phyloP scores from a whole-genome alignment of 2,888 invertebrate species.

The Drosophila emarginata region DNA sequence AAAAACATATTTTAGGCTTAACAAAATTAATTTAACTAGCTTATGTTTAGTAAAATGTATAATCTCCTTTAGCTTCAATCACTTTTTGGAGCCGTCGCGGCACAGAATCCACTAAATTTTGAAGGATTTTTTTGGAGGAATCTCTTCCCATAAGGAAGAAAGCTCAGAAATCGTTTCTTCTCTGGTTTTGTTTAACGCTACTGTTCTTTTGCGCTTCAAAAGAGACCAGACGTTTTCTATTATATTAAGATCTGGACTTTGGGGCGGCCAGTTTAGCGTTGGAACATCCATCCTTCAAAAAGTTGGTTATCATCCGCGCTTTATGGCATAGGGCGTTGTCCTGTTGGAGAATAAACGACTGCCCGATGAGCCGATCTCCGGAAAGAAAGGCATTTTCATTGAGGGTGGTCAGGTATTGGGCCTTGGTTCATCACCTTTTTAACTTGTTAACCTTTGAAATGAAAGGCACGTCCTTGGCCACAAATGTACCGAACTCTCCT shows the following conservation, averaged over 20 bases:
- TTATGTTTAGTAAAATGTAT: no score
- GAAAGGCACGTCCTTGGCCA: slow-evolving; percentile 18
- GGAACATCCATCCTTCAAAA: slow-evolving; percentile 18
- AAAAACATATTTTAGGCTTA: no score
- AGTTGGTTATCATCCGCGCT: slow-evolving; percentile 13
- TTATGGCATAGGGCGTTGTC: slow-evolving; percentile 21
- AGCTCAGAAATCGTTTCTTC: slow-evolving; percentile 19
- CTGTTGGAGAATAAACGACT: slow-evolving; percentile 29
- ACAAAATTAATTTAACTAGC: no score
- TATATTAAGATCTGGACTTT: slow-evolving; percentile 14
- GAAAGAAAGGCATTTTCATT: slow-evolving; percentile 27
- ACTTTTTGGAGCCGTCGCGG: no score
- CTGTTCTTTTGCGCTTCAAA: slow-evolving; percentile 9
- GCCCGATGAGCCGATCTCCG: slow-evolving; percentile 30
- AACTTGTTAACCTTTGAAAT: slow-evolving; percentile 21
- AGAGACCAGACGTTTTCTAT: slow-evolving; percentile 8
- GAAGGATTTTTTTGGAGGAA: no score
- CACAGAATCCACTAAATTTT: no score
- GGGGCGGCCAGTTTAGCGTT: neutral
- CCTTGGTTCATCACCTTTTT: slow-evolving; percentile 33
- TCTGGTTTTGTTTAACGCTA: slow-evolving; percentile 3
- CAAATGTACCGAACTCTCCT: neutral
- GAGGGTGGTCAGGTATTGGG: slow-evolving; percentile 18
- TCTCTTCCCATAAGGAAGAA: no score
- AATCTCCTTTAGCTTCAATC: no score